Conservation (phyloP, 2,113 vertebrate species). For the Prionailurus bengalensis region DNA sequence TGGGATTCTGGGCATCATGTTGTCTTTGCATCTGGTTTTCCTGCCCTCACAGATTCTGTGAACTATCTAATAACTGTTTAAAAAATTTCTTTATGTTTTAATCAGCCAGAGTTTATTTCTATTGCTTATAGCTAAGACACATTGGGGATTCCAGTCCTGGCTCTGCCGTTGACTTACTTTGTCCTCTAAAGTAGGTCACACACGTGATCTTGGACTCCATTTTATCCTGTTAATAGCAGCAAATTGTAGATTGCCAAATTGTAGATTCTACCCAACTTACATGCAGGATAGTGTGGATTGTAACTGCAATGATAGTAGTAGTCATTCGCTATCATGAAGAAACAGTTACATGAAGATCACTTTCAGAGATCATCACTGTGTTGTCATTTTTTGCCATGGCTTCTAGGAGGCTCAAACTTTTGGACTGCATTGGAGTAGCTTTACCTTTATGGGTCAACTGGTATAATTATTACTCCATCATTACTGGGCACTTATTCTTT, state of each 20-base stretch:
- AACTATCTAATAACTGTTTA: slow-evolving; percentile 10
- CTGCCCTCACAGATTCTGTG: not conserved
- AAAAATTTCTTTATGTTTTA: not conserved
- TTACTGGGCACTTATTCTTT: not conserved
- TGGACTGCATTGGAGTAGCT: not conserved
- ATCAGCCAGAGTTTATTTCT: not conserved
- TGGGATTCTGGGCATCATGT: not conserved
- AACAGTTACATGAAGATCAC: not conserved
- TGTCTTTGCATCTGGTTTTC: not conserved
- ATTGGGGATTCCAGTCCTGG: not conserved
- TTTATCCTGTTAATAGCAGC: not conserved
- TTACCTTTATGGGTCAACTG: not conserved
- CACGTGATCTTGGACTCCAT: not conserved
- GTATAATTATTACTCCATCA: not conserved
- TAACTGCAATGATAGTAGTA: not conserved
- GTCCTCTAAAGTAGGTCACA: not conserved
- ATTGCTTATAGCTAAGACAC: slow-evolving; percentile 13
- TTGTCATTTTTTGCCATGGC: slow-evolving; percentile 12
- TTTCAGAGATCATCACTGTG: not conserved
- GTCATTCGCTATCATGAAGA: not conserved
- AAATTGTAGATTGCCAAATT: not conserved
- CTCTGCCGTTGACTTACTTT: slow-evolving; percentile 15
- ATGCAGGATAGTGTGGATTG: not conserved
- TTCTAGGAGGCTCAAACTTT: not conserved
- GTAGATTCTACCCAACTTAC: not conserved